These are phyloP conservation scores for Himalopsyche japonica DNA, from an alignment of 2,888 invertebrate genomes.

Conservation along the genomic window DNA sequence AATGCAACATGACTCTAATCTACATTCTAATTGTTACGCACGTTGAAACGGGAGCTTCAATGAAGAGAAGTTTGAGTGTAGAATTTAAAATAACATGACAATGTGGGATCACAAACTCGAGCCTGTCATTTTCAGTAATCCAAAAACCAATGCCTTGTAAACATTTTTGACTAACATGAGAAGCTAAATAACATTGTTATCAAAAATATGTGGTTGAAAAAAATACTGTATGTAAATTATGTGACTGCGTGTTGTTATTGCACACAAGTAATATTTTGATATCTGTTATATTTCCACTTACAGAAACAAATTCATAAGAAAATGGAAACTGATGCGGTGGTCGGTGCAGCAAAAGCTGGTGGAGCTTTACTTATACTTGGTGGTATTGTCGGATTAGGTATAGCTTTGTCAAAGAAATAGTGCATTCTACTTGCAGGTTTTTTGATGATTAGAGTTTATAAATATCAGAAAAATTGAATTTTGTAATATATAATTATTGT, in stretches of 20 bases:
- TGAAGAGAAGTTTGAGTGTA: no score
- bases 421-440: neutral
- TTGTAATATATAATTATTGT: neutral
- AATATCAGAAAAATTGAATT: neutral
- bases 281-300: conserved; percentile 49
- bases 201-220: no score
- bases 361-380: conserved; percentile 85
- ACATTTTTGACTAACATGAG: no score
- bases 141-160: no score
- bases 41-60: no score
- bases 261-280: neutral
- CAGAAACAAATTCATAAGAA: conserved; percentile 83
- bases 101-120: no score
- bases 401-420: conserved; percentile 71
- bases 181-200: no score
- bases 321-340: conserved; percentile 88
- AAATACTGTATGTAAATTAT: no score
- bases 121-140: no score
- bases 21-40: no score
- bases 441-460: neutral
- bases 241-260: neutral
- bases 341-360: conserved; percentile 88
- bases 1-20: no score
- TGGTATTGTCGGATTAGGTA: conserved; percentile 80
- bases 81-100: no score